phyloP scores from a whole-genome alignment of 2,888 invertebrate species.

The Aphidoletes aphidimyza region DNA sequence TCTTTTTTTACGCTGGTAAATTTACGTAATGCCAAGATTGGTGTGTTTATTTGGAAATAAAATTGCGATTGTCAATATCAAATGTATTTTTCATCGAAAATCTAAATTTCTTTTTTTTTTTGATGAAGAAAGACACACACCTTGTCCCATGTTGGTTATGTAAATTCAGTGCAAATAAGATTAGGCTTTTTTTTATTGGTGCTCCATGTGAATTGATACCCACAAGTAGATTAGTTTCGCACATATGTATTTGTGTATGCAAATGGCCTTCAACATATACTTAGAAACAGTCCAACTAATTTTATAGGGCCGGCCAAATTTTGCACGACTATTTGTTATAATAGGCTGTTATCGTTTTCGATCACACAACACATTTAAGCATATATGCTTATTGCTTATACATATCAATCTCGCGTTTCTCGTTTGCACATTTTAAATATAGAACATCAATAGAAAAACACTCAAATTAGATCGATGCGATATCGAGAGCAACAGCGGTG shows the following conservation, averaged over 20 bases:
- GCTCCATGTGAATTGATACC: background rate
- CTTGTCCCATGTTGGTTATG: too few relatives aligned
- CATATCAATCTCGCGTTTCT: background rate
- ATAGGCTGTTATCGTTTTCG: slow-evolving; percentile 33
- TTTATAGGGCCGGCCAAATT: background rate
- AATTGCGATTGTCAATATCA: too few relatives aligned
- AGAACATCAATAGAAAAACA: slow-evolving; percentile 15
- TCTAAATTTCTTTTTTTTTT: too few relatives aligned
- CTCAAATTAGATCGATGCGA: slow-evolving; percentile 32
- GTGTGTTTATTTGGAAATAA: too few relatives aligned
- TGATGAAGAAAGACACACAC: background rate
- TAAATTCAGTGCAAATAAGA: too few relatives aligned
- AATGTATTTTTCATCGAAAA: too few relatives aligned
- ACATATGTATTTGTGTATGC: background rate
- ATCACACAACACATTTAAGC: background rate
- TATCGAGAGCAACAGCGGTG: background rate
- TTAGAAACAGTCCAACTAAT: background rate
- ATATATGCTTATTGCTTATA: background rate
- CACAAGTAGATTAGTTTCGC: background rate
- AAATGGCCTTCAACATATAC: background rate
- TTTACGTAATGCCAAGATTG: too few relatives aligned
- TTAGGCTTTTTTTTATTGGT: background rate
- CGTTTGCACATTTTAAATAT: slow-evolving; percentile 4
- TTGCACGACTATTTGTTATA: background rate
- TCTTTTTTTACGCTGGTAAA: too few relatives aligned